Base-by-base conservation (phyloP, 1,140 invertebrate species). In the Mamestra configurata region DNA sequence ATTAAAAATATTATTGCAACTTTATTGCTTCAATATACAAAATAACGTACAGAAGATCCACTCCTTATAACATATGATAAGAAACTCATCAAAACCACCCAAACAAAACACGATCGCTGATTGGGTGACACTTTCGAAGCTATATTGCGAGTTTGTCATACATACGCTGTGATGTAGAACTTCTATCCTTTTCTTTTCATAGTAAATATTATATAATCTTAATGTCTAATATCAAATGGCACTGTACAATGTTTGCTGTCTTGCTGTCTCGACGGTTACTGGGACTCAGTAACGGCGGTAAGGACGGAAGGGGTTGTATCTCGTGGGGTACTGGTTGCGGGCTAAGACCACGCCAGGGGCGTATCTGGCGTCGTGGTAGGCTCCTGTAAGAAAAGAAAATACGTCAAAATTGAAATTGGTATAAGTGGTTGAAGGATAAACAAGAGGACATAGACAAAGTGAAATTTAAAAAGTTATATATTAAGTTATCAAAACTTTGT, bases 361-460 rank as follows among this genome's bases (percentile, higher is more conserved):
- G 78, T 94, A 93, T 81, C 92, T 92, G 18, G 88, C 90, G 4
- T 89, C 88, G 82, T 84, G 87, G 91, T 93, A 94, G 76, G 89
- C 92, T 31, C 93, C 93, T 94, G 90, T 0, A 88, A 90, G n/a
- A 73, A 15, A 27, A 13, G 77, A 82, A 78, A 79, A 35, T 0
- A 70, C 43, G 22, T 10, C 27, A 22, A 24, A 4, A 57, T 1
- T 1, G 5, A 31, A 31, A 31, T 31, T 31, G 5, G 5, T 1
- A 31, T 31, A 31, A 31, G 27, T 31, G 5, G 2, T 31, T 1
- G 27, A 31, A 31, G n/a, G n/a, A n/a, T n/a, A n/a, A n/a, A n/a
- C n/a, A n/a, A n/a, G n/a, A n/a, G n/a, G n/a, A n/a, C n/a, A n/a
- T n/a, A n/a, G n/a, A n/a, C n/a, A n/a, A n/a, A n/a, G n/a, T n/a